A percentile compares a stretch with the other conserved stretches of the same genome.
phyloP scores from a whole-genome alignment of 2,888 invertebrate species.

The Chalcis sispes region DNA sequence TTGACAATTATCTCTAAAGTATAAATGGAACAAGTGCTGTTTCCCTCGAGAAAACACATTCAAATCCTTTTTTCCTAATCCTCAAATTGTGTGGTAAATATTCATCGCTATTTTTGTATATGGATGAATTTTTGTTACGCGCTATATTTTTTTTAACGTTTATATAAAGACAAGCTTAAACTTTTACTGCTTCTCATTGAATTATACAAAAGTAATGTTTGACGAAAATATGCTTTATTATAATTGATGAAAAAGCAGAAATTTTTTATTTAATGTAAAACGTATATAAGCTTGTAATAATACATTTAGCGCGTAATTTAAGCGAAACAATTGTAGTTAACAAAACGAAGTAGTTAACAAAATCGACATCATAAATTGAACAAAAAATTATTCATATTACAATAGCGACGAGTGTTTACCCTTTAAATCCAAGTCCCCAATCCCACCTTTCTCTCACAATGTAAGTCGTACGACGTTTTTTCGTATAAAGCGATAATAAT shows the following conservation, averaged over 20 bases:
- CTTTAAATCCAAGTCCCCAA: conserved; percentile 41
- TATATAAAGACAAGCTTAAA: neutral
- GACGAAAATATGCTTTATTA: neutral
- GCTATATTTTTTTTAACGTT: conserved; percentile 5
- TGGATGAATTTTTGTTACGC: conserved; percentile 15
- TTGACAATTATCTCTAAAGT: conserved; percentile 71
- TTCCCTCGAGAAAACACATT: conserved; percentile 38
- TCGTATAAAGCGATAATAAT: conserved; percentile 68
- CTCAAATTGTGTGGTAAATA: neutral
- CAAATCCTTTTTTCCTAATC: conserved; percentile 23
- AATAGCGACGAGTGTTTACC: conserved; percentile 15
- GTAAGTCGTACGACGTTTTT: conserved; percentile 69
- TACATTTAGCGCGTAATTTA: neutral
- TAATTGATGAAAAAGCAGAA: conserved; percentile 8
- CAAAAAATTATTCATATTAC: neutral
- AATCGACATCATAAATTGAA: too few species aligned
- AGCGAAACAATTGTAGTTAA: neutral
- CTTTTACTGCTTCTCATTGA: conserved; percentile 19
- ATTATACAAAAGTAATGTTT: neutral
- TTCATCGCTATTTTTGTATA: conserved; percentile 8
- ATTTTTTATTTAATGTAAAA: neutral
- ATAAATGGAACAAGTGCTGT: conserved; percentile 60
- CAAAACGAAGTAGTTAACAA: neutral
- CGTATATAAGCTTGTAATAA: neutral
- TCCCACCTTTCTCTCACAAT: conserved; percentile 63